Conservation (phyloP, 2,797 vertebrate species). For the Clarias platycephalus region DNA sequence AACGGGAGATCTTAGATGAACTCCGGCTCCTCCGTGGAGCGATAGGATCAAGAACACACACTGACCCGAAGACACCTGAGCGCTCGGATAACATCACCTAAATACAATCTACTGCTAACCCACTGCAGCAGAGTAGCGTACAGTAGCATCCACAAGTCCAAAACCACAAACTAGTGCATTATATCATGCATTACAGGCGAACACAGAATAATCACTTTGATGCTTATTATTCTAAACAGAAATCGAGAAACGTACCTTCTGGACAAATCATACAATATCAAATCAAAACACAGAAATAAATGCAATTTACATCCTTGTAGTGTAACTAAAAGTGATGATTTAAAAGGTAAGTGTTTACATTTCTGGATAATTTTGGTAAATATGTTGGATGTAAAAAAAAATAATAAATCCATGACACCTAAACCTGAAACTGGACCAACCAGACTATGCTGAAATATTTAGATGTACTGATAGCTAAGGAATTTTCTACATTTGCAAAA, state of each 20-base stretch:
- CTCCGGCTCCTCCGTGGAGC: neutral
- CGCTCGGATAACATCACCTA: conserved; percentile 6
- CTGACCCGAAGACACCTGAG: neutral
- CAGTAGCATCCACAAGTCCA: neutral
- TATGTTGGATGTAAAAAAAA: too few relatives aligned
- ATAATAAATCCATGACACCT: too few relatives aligned
- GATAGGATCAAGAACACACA: neutral
- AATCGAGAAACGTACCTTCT: neutral
- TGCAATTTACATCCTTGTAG: neutral
- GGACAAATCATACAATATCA: neutral
- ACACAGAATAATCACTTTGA: neutral
- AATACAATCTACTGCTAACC: neutral
- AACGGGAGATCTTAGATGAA: conserved; percentile 10
- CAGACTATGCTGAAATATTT: too few relatives aligned
- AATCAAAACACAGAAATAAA: neutral
- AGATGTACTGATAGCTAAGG: too few relatives aligned
- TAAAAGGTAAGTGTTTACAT: too few relatives aligned
- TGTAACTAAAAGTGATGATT: neutral
- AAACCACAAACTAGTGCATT: neutral
- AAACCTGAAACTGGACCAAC: too few relatives aligned
- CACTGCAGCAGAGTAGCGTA: neutral
- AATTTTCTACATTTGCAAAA: too few relatives aligned
- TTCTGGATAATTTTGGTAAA: too few relatives aligned
- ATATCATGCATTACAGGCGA: neutral
- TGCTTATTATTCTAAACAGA: neutral